Percentiles rank a stretch among this genome's conserved stretches.
Conservation (phyloP, 1,140 invertebrate species). For the Ips typographus region DNA sequence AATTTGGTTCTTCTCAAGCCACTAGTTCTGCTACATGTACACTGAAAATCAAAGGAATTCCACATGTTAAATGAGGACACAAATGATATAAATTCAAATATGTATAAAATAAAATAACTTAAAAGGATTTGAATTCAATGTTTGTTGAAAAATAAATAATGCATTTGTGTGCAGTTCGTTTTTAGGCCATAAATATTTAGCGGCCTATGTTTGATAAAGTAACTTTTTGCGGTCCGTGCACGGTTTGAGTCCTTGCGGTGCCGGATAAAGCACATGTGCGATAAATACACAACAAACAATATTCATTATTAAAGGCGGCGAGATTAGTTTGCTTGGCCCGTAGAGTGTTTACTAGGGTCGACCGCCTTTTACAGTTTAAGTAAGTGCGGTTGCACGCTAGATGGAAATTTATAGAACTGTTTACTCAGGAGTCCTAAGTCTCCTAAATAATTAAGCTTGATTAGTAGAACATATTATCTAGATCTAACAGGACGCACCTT, state of each 20-base stretch:
- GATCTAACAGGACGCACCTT: constrained; percentile 8
- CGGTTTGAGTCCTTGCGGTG: not conserved
- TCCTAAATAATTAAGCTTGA: constrained; percentile 34
- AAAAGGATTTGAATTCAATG: too few species aligned
- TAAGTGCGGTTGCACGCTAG: constrained; percentile 34
- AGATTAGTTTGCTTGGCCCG: constrained; percentile 38
- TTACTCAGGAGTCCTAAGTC: constrained; percentile 26
- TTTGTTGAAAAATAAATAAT: too few species aligned
- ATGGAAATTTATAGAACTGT: constrained; percentile 41
- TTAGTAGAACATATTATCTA: constrained; percentile 26
- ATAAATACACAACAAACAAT: constrained; percentile 39
- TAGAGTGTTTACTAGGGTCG: constrained; percentile 31
- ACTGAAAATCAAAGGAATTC: too few species aligned
- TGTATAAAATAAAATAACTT: too few species aligned
- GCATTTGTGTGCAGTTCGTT: not conserved
- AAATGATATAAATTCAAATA: too few species aligned
- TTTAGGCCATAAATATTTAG: constrained; percentile 2
- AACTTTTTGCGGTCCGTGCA: constrained; percentile 3
- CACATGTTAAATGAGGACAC: too few species aligned
- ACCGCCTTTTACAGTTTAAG: constrained; percentile 36
- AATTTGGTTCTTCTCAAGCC: too few species aligned
- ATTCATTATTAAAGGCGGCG: constrained; percentile 39
- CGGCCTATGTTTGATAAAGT: not conserved
- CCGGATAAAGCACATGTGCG: constrained; percentile 21
- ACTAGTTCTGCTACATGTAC: too few species aligned